These are phyloP conservation scores for Himantopus leucocephalus DNA, from an alignment of 2,113 vertebrate species.

Conservation along the genomic window DNA sequence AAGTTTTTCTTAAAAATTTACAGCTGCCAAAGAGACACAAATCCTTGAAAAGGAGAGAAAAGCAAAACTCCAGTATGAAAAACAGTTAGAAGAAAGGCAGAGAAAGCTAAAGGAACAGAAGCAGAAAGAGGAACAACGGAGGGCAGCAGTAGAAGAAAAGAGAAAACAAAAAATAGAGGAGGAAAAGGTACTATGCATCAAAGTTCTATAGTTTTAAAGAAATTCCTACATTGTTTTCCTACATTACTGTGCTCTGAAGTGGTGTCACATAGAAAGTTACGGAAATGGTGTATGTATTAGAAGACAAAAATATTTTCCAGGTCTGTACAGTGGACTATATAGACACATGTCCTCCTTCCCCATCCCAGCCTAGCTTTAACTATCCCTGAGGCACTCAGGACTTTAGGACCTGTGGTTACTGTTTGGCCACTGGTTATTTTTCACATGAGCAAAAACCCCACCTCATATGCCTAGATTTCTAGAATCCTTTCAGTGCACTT, in stretches of 20 bases:
- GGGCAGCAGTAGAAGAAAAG: conserved; percentile 88
- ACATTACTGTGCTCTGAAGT: not conserved
- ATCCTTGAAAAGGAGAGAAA: conserved; percentile 92
- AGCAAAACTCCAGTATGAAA: conserved; percentile 87
- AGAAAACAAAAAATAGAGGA: conserved; percentile 89
- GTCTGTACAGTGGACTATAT: fast-evolving
- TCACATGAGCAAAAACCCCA: not conserved
- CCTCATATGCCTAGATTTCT: not conserved
- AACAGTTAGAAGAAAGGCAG: conserved; percentile 90
- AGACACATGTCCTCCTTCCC: not conserved
- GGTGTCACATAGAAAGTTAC: not conserved
- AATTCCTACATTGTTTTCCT: not conserved
- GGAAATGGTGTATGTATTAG: not conserved
- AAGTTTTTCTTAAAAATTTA: conserved; percentile 1
- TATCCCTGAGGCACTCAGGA: fast-evolving
- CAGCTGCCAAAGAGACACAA: conserved; percentile 87
- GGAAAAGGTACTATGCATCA: conserved; percentile 80
- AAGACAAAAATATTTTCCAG: not conserved
- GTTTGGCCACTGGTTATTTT: not conserved
- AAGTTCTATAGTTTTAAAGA: not conserved
- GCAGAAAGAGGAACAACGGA: conserved; percentile 88
- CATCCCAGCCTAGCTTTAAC: not conserved
- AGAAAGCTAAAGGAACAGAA: conserved; percentile 88
- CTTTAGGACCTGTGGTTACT: not conserved
- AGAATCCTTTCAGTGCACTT: not conserved